Conservation (phyloP, 2,888 invertebrate genomes). For the Harpalus rubripes region DNA sequence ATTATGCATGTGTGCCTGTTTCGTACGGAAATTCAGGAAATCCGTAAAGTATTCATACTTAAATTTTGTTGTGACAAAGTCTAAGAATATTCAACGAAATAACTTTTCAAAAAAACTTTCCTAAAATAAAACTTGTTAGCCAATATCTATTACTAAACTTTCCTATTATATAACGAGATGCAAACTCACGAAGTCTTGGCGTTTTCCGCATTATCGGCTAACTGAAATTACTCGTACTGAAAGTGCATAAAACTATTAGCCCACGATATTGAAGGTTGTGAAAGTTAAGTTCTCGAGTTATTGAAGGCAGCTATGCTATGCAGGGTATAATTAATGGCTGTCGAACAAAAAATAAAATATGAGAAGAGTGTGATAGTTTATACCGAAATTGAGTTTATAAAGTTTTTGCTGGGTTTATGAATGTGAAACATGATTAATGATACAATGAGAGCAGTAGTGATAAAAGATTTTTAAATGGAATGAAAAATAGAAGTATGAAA, state of each 20-base stretch:
- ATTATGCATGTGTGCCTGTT: neutral
- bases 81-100: neutral
- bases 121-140: neutral
- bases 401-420: neutral
- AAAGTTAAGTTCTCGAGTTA: neutral
- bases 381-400: neutral
- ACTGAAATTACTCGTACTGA: neutral
- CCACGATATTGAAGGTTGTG: neutral
- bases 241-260: neutral
- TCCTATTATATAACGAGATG: neutral
- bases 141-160: neutral
- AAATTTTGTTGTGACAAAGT: neutral
- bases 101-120: neutral
- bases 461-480: neutral
- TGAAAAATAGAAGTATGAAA: neutral
- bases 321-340: neutral
- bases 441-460: neutral
- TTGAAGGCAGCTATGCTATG: neutral
- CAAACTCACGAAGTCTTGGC: neutral
- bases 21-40: neutral
- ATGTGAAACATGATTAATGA: neutral
- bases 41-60: neutral
- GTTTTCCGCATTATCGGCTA: neutral
- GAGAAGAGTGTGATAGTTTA: constrained; percentile 5
- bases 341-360: neutral